Base-by-base conservation (phyloP, 1,140 invertebrate species). In the Melipona quadrifasciata region DNA sequence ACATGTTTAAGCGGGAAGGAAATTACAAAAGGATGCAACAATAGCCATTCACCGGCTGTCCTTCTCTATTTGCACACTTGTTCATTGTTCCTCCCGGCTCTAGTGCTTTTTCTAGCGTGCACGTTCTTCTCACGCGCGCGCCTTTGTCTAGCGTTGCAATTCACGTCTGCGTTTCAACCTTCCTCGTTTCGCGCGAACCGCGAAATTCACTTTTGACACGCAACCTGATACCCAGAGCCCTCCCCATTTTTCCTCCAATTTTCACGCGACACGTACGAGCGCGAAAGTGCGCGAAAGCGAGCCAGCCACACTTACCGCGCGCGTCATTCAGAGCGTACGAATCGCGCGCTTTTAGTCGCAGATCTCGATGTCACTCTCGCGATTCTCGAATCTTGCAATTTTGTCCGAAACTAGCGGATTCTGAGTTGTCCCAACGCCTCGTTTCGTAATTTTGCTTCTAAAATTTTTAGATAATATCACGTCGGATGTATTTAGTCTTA, bases 191-290 rank as follows among this genome's bases (percentile, higher is more conserved):
- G 34, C 4, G n/a, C 11, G 1, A n/a, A 17, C 55, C 74, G 14
- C 57, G 19, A 39, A 76, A 61, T 76, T 58, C 34, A 39, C 74
- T 61, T 76, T 61, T 61, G 21, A 75, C 21, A 24, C 27, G 55
- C 73, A 17, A 34, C 39, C 6, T 11, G 39, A 39, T 39, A 47
- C 8, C 39, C 55, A 19, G 11, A 34, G 0, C 34, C 0, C 5
- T 12, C 1, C 21, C 14, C 21, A 8, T 74, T 53, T 14, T 53
- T n/a, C 6, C 24, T 57, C 31, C 14, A 24, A 57, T 74, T 34
- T 24, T 0, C 53, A 24, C 27, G 2, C 1, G 17, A n/a, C 4
- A 19, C 27, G n/a, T 19, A 2, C 8, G 16, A 65, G 5, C 5
- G 16, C 17, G n/a, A 2, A 31, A 31, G 1, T 17, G 27, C 5